These are phyloP conservation scores for Bombycilla garrulus DNA, from an alignment of 2,113 vertebrate species.

Conservation along the genomic window DNA sequence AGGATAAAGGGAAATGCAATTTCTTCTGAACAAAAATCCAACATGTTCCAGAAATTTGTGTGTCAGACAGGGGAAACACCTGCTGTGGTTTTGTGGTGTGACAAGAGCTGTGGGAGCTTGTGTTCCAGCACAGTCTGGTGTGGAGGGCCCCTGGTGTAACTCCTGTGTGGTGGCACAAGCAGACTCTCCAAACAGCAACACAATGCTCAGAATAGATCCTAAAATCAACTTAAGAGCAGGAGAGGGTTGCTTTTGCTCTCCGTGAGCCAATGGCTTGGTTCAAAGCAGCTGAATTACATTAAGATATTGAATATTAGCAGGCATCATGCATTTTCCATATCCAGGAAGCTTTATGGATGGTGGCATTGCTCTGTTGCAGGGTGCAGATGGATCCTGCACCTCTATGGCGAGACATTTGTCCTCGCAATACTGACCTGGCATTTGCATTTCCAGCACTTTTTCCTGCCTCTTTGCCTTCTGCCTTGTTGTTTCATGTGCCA, in stretches of 20 bases:
- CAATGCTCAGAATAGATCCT: not conserved
- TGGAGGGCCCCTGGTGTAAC: not conserved
- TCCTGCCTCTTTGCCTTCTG: not conserved
- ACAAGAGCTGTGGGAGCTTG: not conserved
- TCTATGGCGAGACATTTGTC: fast-evolving
- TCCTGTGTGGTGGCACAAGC: not conserved
- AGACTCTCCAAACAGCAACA: not conserved
- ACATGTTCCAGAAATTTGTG: not conserved
- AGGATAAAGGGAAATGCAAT: not conserved
- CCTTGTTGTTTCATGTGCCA: not conserved
- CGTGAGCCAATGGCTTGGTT: not conserved
- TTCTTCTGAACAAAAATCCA: not conserved
- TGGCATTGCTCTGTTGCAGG: not conserved
- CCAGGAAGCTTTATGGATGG: not conserved
- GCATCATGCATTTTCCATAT: not conserved
- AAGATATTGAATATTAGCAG: not conserved
- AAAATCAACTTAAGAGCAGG: not conserved
- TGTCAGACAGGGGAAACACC: not conserved
- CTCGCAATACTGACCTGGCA: not conserved
- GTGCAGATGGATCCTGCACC: not conserved
- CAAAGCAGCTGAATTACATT: not conserved
- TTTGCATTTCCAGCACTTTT: not conserved
- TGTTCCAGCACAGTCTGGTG: not conserved
- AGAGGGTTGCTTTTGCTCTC: not conserved
- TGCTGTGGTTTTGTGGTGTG: not conserved